A percentile compares a stretch with the other conserved stretches of the same genome.
These are phyloP conservation scores for Arremon aurantiirostris DNA, from an alignment of 2,797 vertebrate genomes.

Conservation along the genomic window DNA sequence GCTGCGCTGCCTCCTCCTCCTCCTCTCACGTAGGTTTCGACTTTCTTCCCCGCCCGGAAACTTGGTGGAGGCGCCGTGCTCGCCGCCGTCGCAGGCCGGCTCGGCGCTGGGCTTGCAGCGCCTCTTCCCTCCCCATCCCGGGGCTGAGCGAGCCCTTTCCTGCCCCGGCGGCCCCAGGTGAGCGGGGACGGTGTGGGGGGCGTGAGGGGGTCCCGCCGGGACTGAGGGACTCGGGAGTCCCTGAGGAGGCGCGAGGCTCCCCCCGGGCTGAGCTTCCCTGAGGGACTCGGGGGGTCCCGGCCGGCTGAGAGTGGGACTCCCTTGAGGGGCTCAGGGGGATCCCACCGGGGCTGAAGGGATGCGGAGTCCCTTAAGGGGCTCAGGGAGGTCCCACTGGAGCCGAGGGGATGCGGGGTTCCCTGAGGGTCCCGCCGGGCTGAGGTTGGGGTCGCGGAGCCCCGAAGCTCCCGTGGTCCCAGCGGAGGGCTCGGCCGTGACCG, in stretches of 20 bases:
- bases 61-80: constrained; percentile 7
- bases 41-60: constrained; percentile 62
- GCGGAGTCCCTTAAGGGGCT: neutral
- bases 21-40: constrained; percentile 55
- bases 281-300: neutral
- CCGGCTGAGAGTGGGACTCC: neutral
- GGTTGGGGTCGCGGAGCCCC: neutral
- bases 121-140: neutral
- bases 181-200: neutral
- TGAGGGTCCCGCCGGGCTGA: neutral
- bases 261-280: neutral
- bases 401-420: neutral
- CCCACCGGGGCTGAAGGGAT: neutral
- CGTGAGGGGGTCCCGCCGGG: neutral
- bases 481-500: neutral
- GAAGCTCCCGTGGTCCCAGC: neutral
- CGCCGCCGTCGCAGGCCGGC: neutral
- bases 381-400: neutral
- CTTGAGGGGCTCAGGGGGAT: neutral
- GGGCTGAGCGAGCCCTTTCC: neutral
- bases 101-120: neutral
- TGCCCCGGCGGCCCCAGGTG: neutral
- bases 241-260: neutral
- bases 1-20: constrained; percentile 16
- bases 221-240: neutral